Percentiles rank a stretch among this genome's conserved stretches.
phyloP scores from a whole-genome alignment of 2,797 vertebrate genomes.

The Hapalemur alaotrensis region DNA sequence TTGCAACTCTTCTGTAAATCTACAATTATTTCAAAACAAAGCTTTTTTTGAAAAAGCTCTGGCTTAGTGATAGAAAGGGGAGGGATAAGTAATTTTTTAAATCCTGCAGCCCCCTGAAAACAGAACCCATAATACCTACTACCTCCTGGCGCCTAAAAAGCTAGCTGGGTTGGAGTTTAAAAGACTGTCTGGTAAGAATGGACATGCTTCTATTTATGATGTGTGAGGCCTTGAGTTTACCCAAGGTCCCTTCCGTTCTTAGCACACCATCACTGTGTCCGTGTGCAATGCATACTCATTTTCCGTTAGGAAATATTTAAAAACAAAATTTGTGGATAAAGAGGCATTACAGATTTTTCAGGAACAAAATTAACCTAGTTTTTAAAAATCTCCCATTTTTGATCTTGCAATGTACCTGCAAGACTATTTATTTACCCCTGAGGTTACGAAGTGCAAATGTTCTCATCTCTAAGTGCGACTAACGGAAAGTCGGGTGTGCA shows the following conservation, averaged over 20 bases:
- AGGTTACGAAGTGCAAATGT: not conserved
- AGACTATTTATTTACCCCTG: not conserved
- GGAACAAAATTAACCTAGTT: constrained; percentile 29
- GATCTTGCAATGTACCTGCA: not conserved
- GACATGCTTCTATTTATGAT: not conserved
- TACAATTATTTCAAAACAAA: not conserved
- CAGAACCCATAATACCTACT: not conserved
- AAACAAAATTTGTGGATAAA: not conserved
- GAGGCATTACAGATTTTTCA: not conserved
- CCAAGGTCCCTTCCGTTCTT: not conserved
- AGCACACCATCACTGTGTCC: not conserved
- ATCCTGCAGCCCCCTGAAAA: not conserved
- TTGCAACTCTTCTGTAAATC: not conserved
- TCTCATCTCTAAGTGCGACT: not conserved
- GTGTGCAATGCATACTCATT: not conserved
- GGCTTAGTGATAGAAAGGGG: not conserved
- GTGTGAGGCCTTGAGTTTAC: not conserved
- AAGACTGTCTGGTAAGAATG: not conserved
- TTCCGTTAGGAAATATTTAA: not conserved
- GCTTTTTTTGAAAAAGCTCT: not conserved
- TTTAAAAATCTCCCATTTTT: not conserved
- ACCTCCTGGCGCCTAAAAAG: not conserved
- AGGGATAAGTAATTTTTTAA: not conserved
- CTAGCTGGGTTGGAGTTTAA: not conserved
- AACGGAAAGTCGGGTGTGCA: not conserved